Conservation (phyloP, 2,113 vertebrate genomes). For the Taxidea taxus region DNA sequence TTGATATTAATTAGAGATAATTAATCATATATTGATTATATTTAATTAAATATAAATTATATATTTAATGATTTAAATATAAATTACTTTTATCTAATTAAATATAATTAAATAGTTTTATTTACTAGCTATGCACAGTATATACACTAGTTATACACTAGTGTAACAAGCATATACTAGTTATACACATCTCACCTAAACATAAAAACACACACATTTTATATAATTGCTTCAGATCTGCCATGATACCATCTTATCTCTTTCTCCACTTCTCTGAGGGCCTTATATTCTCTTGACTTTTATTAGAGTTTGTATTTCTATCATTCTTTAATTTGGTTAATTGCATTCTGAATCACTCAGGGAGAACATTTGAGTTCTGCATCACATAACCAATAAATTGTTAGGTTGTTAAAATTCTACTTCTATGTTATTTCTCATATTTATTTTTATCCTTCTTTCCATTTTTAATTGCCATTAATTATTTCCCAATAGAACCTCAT, state of each 20-base stretch:
- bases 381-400: neutral
- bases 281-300: neutral
- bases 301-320: neutral
- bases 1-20: no score
- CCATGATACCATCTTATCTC: neutral
- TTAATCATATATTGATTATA: no score
- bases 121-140: no score
- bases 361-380: neutral
- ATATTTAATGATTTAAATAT: no score
- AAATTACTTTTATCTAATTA: no score
- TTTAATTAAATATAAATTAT: no score
- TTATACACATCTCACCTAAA: neutral
- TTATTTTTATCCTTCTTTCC: neutral
- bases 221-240: neutral
- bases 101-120: no score
- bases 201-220: neutral
- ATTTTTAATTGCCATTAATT: constrained; percentile 38
- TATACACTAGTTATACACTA: no score
- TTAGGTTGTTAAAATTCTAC: constrained; percentile 40
- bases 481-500: neutral
- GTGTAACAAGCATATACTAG: neutral
- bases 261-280: neutral
- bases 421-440: neutral
- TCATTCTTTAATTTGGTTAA: constrained; percentile 7
- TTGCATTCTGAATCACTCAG: constrained; percentile 11